Base-by-base conservation (phyloP, 2,113 vertebrate genomes). In the Orientallactaga bullata region DNA sequence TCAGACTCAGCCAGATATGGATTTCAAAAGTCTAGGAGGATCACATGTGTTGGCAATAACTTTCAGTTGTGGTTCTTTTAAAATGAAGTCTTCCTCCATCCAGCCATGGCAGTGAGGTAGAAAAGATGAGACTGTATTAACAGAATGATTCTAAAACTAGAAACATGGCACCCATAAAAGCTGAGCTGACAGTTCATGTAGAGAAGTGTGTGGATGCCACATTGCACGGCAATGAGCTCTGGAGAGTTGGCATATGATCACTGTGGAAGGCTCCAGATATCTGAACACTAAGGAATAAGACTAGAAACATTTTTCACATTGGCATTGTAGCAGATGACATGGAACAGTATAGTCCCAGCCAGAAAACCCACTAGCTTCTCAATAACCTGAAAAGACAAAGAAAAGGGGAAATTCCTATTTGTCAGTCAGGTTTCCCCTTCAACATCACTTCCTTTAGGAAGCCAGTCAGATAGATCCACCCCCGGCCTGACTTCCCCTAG, bases 101-200 rank as follows among this genome's bases (percentile, higher is more conserved):
- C 63, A 81, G 12, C 5, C 72, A 65, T 65, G 97, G 87, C 87
- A 42, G 93, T 96, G 85, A 93, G 47, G 88, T 47, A 2, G 88
- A 86, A 97, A 95, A 26, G 0, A 78, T 63, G 66, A 94, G 89
- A 97, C 85, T 71, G 91, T 95, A 90, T 97, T 97, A 97, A 91
- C 94, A 85, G 71, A 80, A 74, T 32, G 81, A 76, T 97, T 95
- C 94, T 96, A 88, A 97, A 81, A 77, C 71, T 73, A 85, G 89
- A 86, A 18, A 47, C 89, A 76, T 63, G 72, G 55, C 85, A 88
- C 86, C 92, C 89, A 51, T 83, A 85, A 85, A 55, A 96, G 61
- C 42, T 88, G 87, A 65, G 26, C 63, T 66, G 79, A 86, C 94
- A 84, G 13, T 65, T 21, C 80, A 32, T 16, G 10, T 55, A 55